Evolutionary conservation across 2,888 invertebrate species (phyloP), one percentile per base, ranked within the genome.

Genomic region (Carcina quercana): DNA sequence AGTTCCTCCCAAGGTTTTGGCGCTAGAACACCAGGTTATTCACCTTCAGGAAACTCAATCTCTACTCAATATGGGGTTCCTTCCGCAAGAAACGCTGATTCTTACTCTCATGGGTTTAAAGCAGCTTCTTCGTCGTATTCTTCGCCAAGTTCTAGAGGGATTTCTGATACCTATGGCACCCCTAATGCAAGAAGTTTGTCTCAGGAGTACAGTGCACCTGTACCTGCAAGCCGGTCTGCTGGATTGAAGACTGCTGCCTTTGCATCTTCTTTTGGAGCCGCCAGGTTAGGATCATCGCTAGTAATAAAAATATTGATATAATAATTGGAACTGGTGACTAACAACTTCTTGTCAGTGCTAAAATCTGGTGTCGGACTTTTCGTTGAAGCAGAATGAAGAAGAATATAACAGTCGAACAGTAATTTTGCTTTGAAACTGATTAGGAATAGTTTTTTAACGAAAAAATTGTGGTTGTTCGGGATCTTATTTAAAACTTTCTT

Each of bases 121-220:
- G 35, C 74, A 12, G 66, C 65, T 37, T 73, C 80, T 31, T 50
- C 54, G 21, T 44, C 53, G 4, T 62, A 56, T 19, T 56, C 50
- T 13, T 47, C 40, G 1, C 61, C 67, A 5, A 58, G 43, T 20
- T 53, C 56, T 5, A 51, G 53, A 19, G 47, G 55, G 11, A 21
- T 60, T 17, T 59, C 65, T 2, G 64, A 65, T 13, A 52, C 57
- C 0, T 72, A 71, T 38, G 83, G 82, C 20, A 78, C 75, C 17
- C 85, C 86, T 7, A 66, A 67, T 30, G 45, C 55, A 3, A 59
- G 62, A 26, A 43, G 43, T 11, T 13, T 59, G 3, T 76, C 84
- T 29, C 69, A 75, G 32, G 76, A 75, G 34, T 86, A 86, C 40
- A 85, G 84, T 17, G 75, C 70, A n/a, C 85, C 86, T 15, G n/a